Base-by-base conservation (phyloP, 2,113 vertebrate species). In the Coreoperca whiteheadi region DNA sequence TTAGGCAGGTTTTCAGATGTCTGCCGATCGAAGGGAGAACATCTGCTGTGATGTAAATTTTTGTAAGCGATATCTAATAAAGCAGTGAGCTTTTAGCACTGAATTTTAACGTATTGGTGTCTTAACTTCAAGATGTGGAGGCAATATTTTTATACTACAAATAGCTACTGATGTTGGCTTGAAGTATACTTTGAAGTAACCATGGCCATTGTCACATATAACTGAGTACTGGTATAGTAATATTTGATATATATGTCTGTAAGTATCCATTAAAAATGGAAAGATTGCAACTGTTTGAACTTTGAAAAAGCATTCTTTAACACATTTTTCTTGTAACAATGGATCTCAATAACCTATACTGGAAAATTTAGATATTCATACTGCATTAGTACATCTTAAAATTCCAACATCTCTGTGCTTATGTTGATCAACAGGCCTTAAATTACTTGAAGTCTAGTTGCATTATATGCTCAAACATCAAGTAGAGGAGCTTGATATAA, bases 1-100 rank as follows among this genome's bases (percentile, higher is more conserved):
- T 81, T n/a, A 4, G 9, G 37, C 72, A 51, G 51, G 61, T 81
- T 89, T 87, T 82, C 57, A 87, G 65, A 86, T 30, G 82, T 82
- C 41, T 53, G 78, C 63, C 32, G 51, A 66, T 50, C 54, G 60
- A 59, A 53, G n/a, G 61, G 46, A 50, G 54, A 85, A 72, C 88
- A 83, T 82, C 83, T 92, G 83, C 65, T 65, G 72, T 53, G 54
- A 59, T 59, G 28, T 83, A 18, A 65, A 69, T 86, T 37, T 74
- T 60, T 73, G 64, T 32, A 64, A 56, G 34, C 30, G 51, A 83
- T 63, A 48, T 67, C 46, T 43, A 32, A 68, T 79, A 50, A 57
- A 18, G 37, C 43, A 4, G 30, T 11, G 14, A 39, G 30, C 30
- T 77, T 81, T 84, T 65, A 39, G 10, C 32, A 59, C n/a, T 57